Conservation (phyloP, 2,888 invertebrate species). For the Ophioninae sp. region DNA sequence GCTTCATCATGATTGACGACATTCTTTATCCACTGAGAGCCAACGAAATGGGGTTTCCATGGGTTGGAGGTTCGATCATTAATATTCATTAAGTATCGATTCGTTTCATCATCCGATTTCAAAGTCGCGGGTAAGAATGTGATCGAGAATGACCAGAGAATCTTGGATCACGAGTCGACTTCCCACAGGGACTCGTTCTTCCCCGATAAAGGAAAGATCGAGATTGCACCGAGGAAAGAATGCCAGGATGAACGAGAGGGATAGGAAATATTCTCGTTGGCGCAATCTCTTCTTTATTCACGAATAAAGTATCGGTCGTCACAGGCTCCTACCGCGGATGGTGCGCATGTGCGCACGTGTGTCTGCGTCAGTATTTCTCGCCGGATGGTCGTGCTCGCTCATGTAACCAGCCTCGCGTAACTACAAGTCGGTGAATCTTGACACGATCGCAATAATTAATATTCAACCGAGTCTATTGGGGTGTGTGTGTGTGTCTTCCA, state of each 20-base stretch:
- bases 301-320: slow-evolving; percentile 59
- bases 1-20: slow-evolving; percentile 50
- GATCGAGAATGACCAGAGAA: slow-evolving; percentile 38
- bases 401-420: slow-evolving; percentile 60
- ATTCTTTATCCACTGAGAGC: slow-evolving; percentile 9
- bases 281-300: slow-evolving; percentile 52
- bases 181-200: slow-evolving; percentile 9
- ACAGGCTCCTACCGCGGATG: slow-evolving; percentile 16
- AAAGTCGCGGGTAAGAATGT: slow-evolving; percentile 50
- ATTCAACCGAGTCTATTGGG: slow-evolving; percentile 63
- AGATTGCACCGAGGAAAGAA: slow-evolving; percentile 31
- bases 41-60: slow-evolving; percentile 1
- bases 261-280: slow-evolving; percentile 40
- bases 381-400: slow-evolving; percentile 44
- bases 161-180: neutral
- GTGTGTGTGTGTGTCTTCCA: slow-evolving; percentile 2
- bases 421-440: slow-evolving; percentile 63
- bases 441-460: slow-evolving; percentile 70
- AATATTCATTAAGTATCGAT: slow-evolving; percentile 61
- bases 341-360: neutral
- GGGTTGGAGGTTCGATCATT: slow-evolving; percentile 47
- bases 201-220: slow-evolving; percentile 54
- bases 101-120: slow-evolving; percentile 46
- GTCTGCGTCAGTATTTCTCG: slow-evolving; percentile 13
- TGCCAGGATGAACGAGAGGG: slow-evolving; percentile 54